A percentile compares a stretch with the other conserved stretches of the same genome.
Evolutionary conservation across 2,113 vertebrate genomes (phyloP).

Genomic region (Sapayoa aenigma): DNA sequence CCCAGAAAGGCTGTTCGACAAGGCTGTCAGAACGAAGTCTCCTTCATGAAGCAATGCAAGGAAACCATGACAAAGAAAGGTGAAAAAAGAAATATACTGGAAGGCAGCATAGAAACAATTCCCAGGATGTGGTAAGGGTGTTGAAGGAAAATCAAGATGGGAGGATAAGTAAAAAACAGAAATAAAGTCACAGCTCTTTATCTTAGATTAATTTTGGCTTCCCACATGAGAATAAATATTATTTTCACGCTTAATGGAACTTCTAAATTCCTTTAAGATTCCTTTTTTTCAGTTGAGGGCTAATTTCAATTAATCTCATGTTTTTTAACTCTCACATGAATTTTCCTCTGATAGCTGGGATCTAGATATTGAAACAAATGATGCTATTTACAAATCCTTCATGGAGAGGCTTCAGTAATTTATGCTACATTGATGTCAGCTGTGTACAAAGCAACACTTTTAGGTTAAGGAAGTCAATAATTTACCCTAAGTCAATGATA

Average conservation of each 20-base stretch:
- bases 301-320: slow-evolving; percentile 46
- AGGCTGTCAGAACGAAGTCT: not conserved
- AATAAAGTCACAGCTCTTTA: not conserved
- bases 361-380: not conserved
- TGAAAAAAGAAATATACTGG: not conserved
- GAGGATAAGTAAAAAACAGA: not conserved
- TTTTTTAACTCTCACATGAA: slow-evolving; percentile 5
- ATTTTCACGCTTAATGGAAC: slow-evolving; percentile 25
- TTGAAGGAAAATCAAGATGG: not conserved
- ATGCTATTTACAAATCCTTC: not conserved
- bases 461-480: not conserved
- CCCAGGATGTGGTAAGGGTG: not conserved
- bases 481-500: not conserved
- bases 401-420: not conserved
- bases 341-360: not conserved
- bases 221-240: slow-evolving; percentile 4
- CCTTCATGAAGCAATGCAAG: not conserved
- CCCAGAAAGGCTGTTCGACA: not conserved
- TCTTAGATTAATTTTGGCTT: not conserved
- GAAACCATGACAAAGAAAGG: not conserved
- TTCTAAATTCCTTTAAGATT: slow-evolving; percentile 25
- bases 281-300: not conserved
- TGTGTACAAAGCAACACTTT: not conserved
- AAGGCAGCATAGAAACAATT: not conserved
- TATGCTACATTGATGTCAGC: not conserved